phyloP scores from a whole-genome alignment of 2,888 invertebrate species.

The Slavum lentiscoides region DNA sequence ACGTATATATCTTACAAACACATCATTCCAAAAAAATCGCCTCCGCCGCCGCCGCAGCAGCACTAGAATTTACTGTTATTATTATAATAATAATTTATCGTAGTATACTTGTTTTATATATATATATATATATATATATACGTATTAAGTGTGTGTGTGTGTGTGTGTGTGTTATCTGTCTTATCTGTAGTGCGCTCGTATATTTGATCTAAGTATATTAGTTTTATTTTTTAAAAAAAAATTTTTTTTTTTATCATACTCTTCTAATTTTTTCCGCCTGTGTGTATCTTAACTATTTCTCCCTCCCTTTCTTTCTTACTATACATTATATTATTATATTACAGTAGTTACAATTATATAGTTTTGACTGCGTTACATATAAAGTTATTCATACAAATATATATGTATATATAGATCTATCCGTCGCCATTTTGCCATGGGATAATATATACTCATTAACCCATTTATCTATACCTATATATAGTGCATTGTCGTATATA shows the following conservation, averaged over 20 bases:
- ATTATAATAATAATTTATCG: background rate
- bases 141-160: background rate
- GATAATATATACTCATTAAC: too few species aligned
- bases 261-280: background rate
- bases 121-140: background rate
- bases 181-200: too few species aligned
- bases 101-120: background rate
- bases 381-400: background rate
- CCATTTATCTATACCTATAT: too few species aligned
- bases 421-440: too few species aligned
- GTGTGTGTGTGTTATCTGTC: too few species aligned
- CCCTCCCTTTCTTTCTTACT: background rate
- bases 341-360: too few species aligned
- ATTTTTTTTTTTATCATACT: background rate
- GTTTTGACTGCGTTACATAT: too few species aligned
- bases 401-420: background rate
- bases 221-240: background rate
- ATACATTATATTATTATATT: background rate
- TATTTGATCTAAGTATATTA: background rate
- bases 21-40: background rate
- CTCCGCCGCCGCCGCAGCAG: constrained; percentile 48
- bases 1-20: background rate
- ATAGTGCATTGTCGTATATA: too few species aligned
- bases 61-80: constrained; percentile 40
- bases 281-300: background rate